A percentile compares a stretch with the other conserved stretches of the same genome.
phyloP scores from a whole-genome alignment of 2,113 vertebrate species.

The Austrofundulus limnaeus region DNA sequence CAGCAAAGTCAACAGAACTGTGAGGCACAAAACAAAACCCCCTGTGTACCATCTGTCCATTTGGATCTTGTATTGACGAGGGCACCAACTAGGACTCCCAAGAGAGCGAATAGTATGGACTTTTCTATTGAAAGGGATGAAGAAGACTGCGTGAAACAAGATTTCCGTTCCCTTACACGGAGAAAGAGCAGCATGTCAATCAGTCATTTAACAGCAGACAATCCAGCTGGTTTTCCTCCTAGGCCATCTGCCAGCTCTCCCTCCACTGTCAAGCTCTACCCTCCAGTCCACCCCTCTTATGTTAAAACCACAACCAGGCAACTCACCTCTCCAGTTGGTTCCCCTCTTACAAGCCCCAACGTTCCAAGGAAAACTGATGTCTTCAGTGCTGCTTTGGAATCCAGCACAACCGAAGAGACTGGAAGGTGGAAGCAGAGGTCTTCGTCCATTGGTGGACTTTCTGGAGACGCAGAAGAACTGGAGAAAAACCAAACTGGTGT shows the following conservation, averaged over 20 bases:
- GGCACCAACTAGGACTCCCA: constrained; percentile 47
- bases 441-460: constrained; percentile 80
- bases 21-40: constrained; percentile 19
- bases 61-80: constrained; percentile 31
- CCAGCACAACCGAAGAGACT: constrained; percentile 51
- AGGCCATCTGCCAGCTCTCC: constrained; percentile 56
- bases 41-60: constrained; percentile 33
- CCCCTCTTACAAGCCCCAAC: constrained; percentile 85
- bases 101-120: constrained; percentile 70
- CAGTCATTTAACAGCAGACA: constrained; percentile 59
- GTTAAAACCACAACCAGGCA: constrained; percentile 96
- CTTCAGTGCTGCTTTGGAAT: constrained; percentile 19
- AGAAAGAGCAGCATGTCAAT: constrained; percentile 67
- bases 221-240: constrained; percentile 58
- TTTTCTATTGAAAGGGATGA: constrained; percentile 55
- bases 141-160: constrained; percentile 29
- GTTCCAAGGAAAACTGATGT: constrained; percentile 76
- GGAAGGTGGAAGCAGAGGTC: constrained; percentile 79
- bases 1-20: constrained; percentile 6
- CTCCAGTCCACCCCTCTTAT: constrained; percentile 87
- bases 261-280: constrained; percentile 82
- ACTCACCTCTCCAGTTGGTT: constrained; percentile 86
- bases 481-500: constrained; percentile 59
- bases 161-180: constrained; percentile 57
- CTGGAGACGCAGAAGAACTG: constrained; percentile 76